Evolutionary conservation across 2,797 vertebrate species (phyloP), one percentile per base, ranked within the genome.

Genomic region (Gallirallus australis): DNA sequence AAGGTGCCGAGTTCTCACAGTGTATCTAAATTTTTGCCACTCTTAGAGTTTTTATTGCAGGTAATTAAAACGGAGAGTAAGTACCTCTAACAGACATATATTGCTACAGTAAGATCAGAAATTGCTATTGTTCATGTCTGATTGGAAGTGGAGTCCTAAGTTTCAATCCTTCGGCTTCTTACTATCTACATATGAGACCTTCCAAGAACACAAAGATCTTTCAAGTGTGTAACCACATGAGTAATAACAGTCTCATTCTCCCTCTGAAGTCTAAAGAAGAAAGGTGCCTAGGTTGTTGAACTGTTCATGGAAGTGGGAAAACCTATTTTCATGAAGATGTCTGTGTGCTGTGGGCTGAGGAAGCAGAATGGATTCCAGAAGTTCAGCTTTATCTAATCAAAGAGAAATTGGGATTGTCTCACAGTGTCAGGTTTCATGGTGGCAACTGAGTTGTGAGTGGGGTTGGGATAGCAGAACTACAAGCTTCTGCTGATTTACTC

Each of bases 211-310:
- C 40, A 45, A 61, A 21, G 11, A 50, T 45, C 37, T 80, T 52
- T 45, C 25, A 66, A 40, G 9, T 37, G 18, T 30, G 15, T 47
- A 71, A 50, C 21, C 14, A 33, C 12, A 31, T 19, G 19, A 66
- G 56, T 25, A 48, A 16, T 33, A 79, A 33, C 7, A 63, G 15
- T 37, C 2, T 71, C 9, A 40, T 61, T 71, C 21, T 53, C 20
- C 13, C 4, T 48, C 16, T 14, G 47, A 17, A 17, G 27, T 25
- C 13, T 27, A 47, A 70, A 47, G 37, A 85, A 20, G 9, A 45
- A 65, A 76, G 20, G 2, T 0, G 0, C 39, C 68, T 68, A 72
- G 8, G 27, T 52, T 3, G 3, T 57, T 66, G 14, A 17, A 40
- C 13, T 37, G 24, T 56, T 81, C 23, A 28, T 16, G 50, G 52